These are phyloP conservation scores for Brachypodius melanocephalos DNA, from an alignment of 2,113 vertebrate genomes.

Conservation along the genomic window DNA sequence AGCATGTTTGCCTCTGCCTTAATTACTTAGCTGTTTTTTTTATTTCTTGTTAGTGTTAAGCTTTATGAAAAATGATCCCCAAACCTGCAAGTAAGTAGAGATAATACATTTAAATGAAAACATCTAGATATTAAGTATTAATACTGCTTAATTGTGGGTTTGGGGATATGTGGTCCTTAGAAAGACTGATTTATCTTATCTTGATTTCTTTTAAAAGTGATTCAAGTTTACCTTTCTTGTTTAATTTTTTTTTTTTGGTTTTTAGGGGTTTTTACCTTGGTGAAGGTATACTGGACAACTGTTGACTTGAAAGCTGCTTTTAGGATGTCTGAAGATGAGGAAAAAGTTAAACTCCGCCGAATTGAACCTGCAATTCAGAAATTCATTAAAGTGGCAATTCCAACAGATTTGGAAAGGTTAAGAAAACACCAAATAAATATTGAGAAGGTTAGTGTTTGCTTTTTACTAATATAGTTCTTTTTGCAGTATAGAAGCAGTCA, in stretches of 20 bases:
- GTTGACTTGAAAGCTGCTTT: neutral
- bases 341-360: conserved; percentile 88
- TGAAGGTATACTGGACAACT: conserved; percentile 4
- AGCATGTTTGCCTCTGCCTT: neutral
- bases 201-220: neutral
- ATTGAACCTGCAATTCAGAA: conserved; percentile 92
- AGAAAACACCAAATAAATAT: conserved; percentile 96
- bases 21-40: neutral
- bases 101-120: neutral
- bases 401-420: conserved; percentile 94
- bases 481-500: neutral
- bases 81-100: neutral
- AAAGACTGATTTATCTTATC: neutral
- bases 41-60: neutral
- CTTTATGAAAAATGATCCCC: neutral
- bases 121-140: neutral
- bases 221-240: neutral
- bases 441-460: conserved; percentile 82
- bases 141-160: neutral
- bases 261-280: conserved; percentile 49
- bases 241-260: neutral
- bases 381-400: conserved; percentile 94
- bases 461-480: neutral
- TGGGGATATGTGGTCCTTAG: neutral
- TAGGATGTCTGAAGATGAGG: conserved; percentile 87